phyloP scores from a whole-genome alignment of 2,113 vertebrate genomes.

The Coracopsis vasa region DNA sequence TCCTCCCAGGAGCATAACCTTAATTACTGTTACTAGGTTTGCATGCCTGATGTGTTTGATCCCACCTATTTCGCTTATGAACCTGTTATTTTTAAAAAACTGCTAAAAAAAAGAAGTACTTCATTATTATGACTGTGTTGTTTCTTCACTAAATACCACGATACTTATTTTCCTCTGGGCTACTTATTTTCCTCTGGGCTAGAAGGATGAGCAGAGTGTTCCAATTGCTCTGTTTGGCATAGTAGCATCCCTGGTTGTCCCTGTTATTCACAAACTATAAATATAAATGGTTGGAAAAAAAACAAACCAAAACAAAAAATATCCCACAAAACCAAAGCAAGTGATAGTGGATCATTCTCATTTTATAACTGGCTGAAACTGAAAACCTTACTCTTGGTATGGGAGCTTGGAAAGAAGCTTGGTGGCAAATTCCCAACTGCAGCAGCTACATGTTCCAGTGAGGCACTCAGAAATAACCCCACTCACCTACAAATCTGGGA shows the following conservation, averaged over 20 bases:
- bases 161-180: neutral
- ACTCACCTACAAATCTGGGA: neutral
- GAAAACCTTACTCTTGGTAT: neutral
- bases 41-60: neutral
- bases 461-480: neutral
- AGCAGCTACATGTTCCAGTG: neutral
- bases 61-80: neutral
- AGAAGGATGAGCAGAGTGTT: neutral
- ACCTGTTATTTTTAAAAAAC: slow-evolving; percentile 27
- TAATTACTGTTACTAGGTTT: neutral
- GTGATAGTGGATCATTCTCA: neutral
- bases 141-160: neutral
- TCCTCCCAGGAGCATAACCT: neutral
- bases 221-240: neutral
- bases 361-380: neutral
- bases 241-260: neutral
- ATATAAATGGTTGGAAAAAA: neutral
- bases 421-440: neutral
- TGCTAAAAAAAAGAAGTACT: neutral
- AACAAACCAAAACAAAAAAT: neutral
- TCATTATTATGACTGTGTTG: neutral
- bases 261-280: neutral
- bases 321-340: neutral
- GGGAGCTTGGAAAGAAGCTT: neutral
- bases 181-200: neutral